Evolutionary conservation across 2,113 vertebrate species (phyloP).

Genomic region (Polyodon spathula): DNA sequence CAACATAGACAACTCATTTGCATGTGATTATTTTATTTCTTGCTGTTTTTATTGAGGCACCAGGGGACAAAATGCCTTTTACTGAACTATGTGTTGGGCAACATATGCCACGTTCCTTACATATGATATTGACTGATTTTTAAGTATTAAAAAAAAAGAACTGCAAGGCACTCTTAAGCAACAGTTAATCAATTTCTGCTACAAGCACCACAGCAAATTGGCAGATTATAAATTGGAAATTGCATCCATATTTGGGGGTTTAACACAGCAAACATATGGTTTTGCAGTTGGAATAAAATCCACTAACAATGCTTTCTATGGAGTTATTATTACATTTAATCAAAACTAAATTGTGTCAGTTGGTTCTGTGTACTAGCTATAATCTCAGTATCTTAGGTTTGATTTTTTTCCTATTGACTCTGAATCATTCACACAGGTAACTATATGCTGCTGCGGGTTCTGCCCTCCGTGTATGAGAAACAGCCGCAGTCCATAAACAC

Average conservation of each 20-base stretch:
- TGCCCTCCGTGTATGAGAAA: constrained; percentile 76
- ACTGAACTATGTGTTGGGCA: constrained; percentile 10
- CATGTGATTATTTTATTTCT: too few relatives aligned
- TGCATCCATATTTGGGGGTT: too few relatives aligned
- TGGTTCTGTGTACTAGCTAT: neutral
- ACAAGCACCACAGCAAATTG: too few relatives aligned
- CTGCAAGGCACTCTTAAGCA: too few relatives aligned
- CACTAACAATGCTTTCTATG: too few relatives aligned
- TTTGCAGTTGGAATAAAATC: too few relatives aligned
- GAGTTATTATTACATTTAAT: too few relatives aligned
- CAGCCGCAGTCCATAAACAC: constrained; percentile 58
- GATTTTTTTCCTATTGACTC: constrained; percentile 6
- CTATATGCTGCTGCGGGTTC: constrained; percentile 72
- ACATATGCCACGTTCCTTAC: constrained; percentile 11
- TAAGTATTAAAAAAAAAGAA: constrained; percentile 1
- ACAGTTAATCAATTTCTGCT: neutral
- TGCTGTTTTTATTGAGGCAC: too few relatives aligned
- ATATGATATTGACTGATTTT: neutral
- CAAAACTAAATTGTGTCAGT: neutral
- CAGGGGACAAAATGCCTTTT: neutral
- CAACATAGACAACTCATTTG: too few relatives aligned
- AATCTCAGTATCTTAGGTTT: neutral
- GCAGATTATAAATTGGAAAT: too few relatives aligned
- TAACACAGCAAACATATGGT: too few relatives aligned
- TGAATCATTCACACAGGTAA: constrained; percentile 59